These are phyloP conservation scores for Equus quagga DNA, from an alignment of 2,113 vertebrate genomes.

Conservation along the genomic window DNA sequence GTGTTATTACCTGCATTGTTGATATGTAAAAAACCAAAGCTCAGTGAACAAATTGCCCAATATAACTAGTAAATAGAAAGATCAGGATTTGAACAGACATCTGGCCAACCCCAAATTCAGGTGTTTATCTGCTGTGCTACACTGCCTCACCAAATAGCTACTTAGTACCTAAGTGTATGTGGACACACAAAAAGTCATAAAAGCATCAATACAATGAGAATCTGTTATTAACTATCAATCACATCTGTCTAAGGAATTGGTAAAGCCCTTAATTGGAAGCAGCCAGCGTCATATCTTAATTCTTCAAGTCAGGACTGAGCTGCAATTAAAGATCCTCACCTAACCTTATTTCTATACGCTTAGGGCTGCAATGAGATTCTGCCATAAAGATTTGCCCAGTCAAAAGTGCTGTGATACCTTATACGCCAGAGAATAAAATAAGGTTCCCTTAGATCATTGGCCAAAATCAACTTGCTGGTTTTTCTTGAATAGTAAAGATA, in stretches of 20 bases:
- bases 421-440: neutral
- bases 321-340: neutral
- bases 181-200: neutral
- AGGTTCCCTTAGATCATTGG: neutral
- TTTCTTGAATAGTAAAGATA: constrained; percentile 9
- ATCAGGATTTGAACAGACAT: neutral
- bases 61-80: neutral
- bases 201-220: neutral
- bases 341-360: neutral
- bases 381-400: neutral
- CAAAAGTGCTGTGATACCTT: neutral
- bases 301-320: neutral
- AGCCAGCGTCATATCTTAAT: neutral
- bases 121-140: neutral
- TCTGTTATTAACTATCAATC: neutral
- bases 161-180: neutral
- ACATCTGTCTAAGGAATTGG: neutral
- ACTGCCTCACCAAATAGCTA: neutral
- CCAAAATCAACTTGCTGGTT: neutral
- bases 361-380: neutral
- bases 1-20: neutral
- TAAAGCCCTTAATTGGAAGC: neutral
- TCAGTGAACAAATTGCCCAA: neutral
- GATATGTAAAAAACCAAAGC: neutral
- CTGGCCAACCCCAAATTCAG: neutral